A percentile compares a stretch with the other conserved stretches of the same genome.
These are phyloP conservation scores for Arenaria interpres DNA, from an alignment of 2,113 vertebrate genomes.

Conservation along the genomic window DNA sequence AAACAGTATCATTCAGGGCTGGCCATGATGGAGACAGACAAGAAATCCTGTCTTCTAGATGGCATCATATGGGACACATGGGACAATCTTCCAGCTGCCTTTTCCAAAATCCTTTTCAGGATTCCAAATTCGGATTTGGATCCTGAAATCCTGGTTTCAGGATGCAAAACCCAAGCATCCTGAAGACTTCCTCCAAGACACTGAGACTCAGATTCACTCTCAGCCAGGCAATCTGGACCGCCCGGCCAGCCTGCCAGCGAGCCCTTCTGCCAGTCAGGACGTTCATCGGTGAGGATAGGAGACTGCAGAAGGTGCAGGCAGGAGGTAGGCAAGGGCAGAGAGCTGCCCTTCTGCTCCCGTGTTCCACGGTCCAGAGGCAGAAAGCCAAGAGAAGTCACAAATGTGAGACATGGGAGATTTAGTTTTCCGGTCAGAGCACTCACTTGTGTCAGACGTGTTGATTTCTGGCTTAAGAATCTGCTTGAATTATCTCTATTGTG, in stretches of 20 bases:
- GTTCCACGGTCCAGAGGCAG: not conserved
- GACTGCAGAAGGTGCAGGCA: not conserved
- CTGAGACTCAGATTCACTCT: not conserved
- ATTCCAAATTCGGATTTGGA: too few relatives aligned
- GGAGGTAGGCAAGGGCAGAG: not conserved
- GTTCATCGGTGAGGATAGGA: not conserved
- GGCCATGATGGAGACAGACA: not conserved
- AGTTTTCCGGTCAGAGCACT: not conserved
- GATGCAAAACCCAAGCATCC: not conserved
- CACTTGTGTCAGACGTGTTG: not conserved
- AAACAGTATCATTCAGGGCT: not conserved
- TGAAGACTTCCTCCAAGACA: not conserved
- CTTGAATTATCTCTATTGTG: not conserved
- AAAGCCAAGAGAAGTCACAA: not conserved
- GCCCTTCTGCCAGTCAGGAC: not conserved
- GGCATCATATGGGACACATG: not conserved
- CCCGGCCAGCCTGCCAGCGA: not conserved
- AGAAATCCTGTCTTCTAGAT: not conserved
- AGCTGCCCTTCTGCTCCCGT: not conserved
- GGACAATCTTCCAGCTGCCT: not conserved
- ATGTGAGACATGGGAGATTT: not conserved
- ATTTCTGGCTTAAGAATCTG: not conserved
- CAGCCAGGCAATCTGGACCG: not conserved
- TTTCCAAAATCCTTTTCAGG: not conserved
- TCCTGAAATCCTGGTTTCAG: too few relatives aligned